These are phyloP conservation scores for Acrossocheilus wenchowensis DNA, from an alignment of 2,797 vertebrate genomes.

Conservation along the genomic window DNA sequence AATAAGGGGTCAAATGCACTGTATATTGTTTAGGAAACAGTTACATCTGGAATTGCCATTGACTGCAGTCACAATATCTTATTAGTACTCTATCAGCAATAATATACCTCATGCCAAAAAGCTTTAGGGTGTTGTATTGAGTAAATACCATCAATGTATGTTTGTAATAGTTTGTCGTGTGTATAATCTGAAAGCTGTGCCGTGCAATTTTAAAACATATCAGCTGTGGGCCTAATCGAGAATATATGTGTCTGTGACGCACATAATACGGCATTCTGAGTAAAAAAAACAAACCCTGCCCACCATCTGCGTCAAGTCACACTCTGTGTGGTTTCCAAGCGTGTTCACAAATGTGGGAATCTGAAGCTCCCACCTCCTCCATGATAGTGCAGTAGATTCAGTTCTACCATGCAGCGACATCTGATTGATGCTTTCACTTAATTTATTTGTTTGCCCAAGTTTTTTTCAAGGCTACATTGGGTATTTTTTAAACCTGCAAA, in stretches of 20 bases:
- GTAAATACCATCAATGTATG: background rate
- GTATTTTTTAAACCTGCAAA: background rate
- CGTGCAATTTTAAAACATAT: background rate
- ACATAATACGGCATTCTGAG: conserved; percentile 10
- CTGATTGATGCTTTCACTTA: background rate
- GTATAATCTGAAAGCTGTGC: background rate
- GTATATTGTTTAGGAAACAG: background rate
- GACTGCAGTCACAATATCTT: background rate
- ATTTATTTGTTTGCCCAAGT: background rate
- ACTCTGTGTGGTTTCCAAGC: conserved; percentile 10
- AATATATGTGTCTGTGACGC: conserved; percentile 29
- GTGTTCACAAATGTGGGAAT: conserved; percentile 26
- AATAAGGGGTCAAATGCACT: background rate
- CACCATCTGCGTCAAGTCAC: conserved; percentile 41
- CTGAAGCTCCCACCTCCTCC: background rate
- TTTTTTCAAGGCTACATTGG: background rate
- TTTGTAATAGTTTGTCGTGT: background rate
- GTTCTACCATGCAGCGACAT: background rate
- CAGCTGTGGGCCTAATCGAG: background rate
- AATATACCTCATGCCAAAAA: background rate
- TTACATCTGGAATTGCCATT: background rate
- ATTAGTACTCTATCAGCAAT: background rate
- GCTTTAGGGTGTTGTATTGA: background rate
- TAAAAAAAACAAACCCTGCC: background rate
- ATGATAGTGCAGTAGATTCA: background rate